Conservation (phyloP, 2,888 invertebrate species). For the Drosophila cognata region DNA sequence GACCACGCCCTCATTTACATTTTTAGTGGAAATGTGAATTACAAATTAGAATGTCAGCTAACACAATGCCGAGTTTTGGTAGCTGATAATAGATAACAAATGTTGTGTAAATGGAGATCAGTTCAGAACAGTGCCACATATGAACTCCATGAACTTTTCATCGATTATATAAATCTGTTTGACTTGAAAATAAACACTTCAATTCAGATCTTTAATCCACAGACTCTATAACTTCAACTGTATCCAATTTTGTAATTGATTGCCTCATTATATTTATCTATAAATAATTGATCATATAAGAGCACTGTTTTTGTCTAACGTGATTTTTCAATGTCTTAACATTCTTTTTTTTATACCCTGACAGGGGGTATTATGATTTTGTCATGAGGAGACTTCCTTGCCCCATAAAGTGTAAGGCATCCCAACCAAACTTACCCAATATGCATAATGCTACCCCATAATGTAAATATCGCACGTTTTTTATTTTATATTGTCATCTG, state of each 20-base stretch:
- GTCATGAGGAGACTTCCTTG: background rate
- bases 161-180: background rate
- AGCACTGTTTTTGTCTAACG: background rate
- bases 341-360: background rate
- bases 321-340: background rate
- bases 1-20: slow-evolving; percentile 52
- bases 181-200: background rate
- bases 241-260: background rate
- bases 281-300: background rate
- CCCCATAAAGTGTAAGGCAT: background rate
- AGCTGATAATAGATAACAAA: background rate
- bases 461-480: background rate
- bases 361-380: background rate
- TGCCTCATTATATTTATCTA: background rate
- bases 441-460: background rate
- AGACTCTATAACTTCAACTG: background rate
- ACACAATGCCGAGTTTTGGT: background rate
- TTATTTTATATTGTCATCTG: background rate
- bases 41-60: background rate
- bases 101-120: background rate
- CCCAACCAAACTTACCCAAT: background rate
- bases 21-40: slow-evolving; percentile 2
- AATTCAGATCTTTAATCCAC: background rate
- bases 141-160: background rate
- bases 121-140: background rate